phyloP scores from a whole-genome alignment of 2,888 invertebrate genomes.

The Zygothrica quintamaculata region DNA sequence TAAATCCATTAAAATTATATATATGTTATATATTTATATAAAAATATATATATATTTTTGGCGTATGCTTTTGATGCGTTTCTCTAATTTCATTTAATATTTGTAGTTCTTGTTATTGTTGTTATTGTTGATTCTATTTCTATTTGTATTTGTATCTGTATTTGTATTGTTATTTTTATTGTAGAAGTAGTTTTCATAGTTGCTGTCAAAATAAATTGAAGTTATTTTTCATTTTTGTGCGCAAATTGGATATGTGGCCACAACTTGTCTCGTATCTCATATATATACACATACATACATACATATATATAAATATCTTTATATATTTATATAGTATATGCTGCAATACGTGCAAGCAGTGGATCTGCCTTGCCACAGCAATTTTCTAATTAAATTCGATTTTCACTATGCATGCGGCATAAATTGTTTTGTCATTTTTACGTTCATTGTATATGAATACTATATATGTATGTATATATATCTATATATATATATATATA shows the following conservation, averaged over 20 bases:
- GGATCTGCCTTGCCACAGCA: conserved; percentile 63
- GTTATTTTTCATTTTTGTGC: conserved; percentile 61
- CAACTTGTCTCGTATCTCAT: conserved; percentile 36
- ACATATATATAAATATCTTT: too few species aligned
- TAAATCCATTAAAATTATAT: conserved; percentile 77
- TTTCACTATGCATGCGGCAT: conserved; percentile 78
- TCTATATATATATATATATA: conserved; percentile 20
- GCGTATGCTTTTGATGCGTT: conserved; percentile 73
- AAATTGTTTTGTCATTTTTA: conserved; percentile 80
- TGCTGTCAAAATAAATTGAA: conserved; percentile 77
- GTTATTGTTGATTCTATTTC: conserved; percentile 22
- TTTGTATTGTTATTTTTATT: conserved; percentile 30
- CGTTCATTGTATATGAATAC: conserved; percentile 25
- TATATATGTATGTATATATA: conserved; percentile 7
- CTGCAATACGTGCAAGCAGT: too few species aligned
- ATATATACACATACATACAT: conserved; percentile 41
- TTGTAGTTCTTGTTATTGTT: conserved; percentile 2
- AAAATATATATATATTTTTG: too few species aligned
- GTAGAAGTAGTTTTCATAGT: conserved; percentile 36
- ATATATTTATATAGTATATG: too few species aligned
- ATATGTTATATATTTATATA: too few species aligned
- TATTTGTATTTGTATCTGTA: conserved; percentile 14
- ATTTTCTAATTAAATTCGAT: conserved; percentile 81
- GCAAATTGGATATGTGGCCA: conserved; percentile 55
- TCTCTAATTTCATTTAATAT: conserved; percentile 69